Percentiles rank a stretch among this genome's conserved stretches.
Conservation (phyloP, 2,888 invertebrate species). For the Microdon myrmicae region DNA sequence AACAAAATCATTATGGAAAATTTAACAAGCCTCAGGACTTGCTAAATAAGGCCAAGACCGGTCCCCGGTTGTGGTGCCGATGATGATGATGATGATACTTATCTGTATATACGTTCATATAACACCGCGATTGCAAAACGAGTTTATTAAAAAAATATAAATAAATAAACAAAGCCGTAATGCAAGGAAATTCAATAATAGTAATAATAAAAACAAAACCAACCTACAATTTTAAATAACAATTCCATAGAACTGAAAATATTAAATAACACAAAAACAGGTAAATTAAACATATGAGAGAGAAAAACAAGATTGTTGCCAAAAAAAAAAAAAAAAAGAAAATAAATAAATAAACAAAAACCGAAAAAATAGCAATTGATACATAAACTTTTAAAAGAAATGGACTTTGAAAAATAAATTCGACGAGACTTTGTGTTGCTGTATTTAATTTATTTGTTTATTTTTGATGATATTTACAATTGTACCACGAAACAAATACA, state of each 20-base stretch:
- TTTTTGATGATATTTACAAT: slow-evolving; percentile 51
- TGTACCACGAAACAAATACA: slow-evolving; percentile 43
- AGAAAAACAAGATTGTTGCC: slow-evolving; percentile 66
- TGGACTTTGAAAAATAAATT: slow-evolving; percentile 7
- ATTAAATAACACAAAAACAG: slow-evolving; percentile 43
- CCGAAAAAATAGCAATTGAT: slow-evolving; percentile 4
- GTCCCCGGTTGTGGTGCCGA: too few species aligned
- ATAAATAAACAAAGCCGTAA: slow-evolving; percentile 43
- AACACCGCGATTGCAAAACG: slow-evolving; percentile 39
- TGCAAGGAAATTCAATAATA: slow-evolving; percentile 32
- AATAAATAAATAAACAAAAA: slow-evolving; percentile 30
- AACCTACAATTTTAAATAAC: slow-evolving; percentile 27
- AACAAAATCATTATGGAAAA: too few species aligned
- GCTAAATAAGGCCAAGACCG: too few species aligned
- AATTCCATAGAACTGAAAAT: slow-evolving; percentile 46
- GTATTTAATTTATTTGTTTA: slow-evolving; percentile 45
- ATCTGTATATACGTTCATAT: slow-evolving; percentile 41
- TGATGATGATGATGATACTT: too few species aligned
- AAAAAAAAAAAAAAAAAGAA: slow-evolving; percentile 56
- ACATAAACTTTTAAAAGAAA: slow-evolving; percentile 8
- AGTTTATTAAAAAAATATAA: slow-evolving; percentile 50
- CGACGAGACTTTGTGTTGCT: slow-evolving; percentile 43
- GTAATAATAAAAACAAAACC: slow-evolving; percentile 47
- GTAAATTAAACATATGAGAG: slow-evolving; percentile 58
- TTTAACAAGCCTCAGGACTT: too few species aligned